Conservation (phyloP, 2,797 vertebrate species). For the Mormyrus proboscirostris region DNA sequence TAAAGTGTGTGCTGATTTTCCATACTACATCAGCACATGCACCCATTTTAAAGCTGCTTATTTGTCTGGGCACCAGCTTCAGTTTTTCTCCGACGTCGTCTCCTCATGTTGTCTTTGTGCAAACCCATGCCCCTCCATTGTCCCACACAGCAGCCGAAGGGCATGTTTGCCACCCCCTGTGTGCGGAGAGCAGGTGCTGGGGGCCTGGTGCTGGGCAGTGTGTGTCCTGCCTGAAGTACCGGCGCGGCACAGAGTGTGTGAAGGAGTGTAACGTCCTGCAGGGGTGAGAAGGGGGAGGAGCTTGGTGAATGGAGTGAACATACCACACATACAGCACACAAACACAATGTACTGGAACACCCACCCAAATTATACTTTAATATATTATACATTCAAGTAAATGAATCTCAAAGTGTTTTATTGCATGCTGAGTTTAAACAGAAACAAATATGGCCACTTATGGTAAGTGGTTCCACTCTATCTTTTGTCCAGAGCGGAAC, state of each 20-base stretch:
- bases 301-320: neutral
- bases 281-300: constrained; percentile 63
- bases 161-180: constrained; percentile 70
- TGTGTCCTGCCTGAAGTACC: constrained; percentile 68
- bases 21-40: neutral
- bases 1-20: neutral
- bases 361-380: neutral
- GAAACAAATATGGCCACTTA: neutral
- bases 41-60: neutral
- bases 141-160: constrained; percentile 57
- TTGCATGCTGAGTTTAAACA: neutral
- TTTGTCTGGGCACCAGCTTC: neutral
- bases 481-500: constrained; percentile 56
- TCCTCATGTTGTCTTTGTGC: neutral
- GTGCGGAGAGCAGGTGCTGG: constrained; percentile 77
- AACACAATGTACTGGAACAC: neutral
- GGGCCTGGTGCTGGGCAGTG: constrained; percentile 83
- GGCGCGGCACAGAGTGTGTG: constrained; percentile 80
- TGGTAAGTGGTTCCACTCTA: neutral
- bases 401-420: neutral
- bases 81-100: neutral
- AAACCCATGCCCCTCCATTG: neutral
- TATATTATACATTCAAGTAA: neutral
- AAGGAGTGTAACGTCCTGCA: constrained; percentile 76
- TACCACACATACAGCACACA: neutral